These are phyloP conservation scores for Calonectris borealis DNA, from an alignment of 2,113 vertebrate genomes.

Conservation along the genomic window DNA sequence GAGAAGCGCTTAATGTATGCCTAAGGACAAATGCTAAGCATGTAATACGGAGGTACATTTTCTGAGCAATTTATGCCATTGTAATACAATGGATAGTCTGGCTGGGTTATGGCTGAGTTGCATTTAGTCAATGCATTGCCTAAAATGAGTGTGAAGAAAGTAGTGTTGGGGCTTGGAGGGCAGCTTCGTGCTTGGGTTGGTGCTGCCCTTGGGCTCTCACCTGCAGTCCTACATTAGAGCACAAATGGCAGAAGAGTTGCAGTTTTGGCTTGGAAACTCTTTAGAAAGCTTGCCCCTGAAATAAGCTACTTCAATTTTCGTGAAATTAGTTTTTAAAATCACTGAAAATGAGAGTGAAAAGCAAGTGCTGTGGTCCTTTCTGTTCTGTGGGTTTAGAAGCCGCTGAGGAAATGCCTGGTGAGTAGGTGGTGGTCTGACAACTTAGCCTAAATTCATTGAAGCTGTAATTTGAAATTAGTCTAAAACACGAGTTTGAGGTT, in stretches of 20 bases:
- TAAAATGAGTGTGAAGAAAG: not conserved
- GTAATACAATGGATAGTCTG: not conserved
- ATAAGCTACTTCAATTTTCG: not conserved
- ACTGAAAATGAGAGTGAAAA: not conserved
- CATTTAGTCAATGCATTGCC: not conserved
- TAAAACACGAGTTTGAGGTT: not conserved
- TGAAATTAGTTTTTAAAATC: not conserved
- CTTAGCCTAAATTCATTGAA: not conserved
- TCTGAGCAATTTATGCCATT: not conserved
- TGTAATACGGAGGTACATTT: rapidly evolving
- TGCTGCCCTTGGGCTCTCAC: not conserved
- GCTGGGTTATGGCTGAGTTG: not conserved
- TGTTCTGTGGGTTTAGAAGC: not conserved
- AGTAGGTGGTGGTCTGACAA: not conserved
- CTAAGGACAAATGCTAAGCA: not conserved
- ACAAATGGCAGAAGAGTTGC: not conserved
- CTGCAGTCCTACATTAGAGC: not conserved
- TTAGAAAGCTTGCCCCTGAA: not conserved
- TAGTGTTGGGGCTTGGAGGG: not conserved
- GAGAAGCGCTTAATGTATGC: rapidly evolving
- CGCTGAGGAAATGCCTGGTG: not conserved
- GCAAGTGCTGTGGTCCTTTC: not conserved
- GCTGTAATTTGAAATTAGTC: not conserved
- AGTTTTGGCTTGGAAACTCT: not conserved
- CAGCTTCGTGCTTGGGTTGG: not conserved